Conservation (phyloP, 2,113 vertebrate species). For the Esox niger region DNA sequence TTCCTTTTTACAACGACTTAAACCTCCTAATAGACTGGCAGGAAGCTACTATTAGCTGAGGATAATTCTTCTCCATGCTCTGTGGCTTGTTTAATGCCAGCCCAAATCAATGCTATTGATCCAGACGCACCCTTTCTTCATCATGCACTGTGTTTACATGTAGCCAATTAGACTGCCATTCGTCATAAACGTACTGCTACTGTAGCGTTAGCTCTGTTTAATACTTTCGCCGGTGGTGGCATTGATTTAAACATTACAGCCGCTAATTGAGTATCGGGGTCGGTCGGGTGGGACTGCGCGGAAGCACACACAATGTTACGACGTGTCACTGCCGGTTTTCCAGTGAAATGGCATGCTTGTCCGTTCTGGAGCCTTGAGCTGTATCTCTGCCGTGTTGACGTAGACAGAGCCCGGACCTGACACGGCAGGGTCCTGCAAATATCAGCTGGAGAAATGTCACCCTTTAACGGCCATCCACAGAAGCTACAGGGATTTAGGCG, state of each 20-base stretch:
- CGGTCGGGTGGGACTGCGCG: constrained; percentile 29
- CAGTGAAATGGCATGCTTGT: not conserved
- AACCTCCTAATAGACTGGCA: too few species aligned
- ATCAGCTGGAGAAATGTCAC: too few species aligned
- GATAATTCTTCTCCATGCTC: constrained; percentile 25
- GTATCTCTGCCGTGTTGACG: not conserved
- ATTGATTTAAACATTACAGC: constrained; percentile 60
- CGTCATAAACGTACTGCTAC: constrained; percentile 47
- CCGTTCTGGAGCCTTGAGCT: not conserved
- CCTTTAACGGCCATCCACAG: too few species aligned
- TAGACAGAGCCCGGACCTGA: too few species aligned
- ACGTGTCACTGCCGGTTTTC: not conserved
- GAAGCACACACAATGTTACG: constrained; percentile 1
- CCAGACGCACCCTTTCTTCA: constrained; percentile 34
- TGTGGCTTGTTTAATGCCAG: constrained; percentile 47
- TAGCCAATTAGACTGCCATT: constrained; percentile 44
- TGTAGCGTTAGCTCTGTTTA: constrained; percentile 43
- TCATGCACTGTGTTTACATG: constrained; percentile 51
- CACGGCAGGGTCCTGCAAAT: too few species aligned
- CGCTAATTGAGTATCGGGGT: constrained; percentile 49
- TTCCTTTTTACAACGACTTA: too few species aligned
- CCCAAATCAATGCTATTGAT: constrained; percentile 52
- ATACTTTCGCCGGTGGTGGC: constrained; percentile 38
- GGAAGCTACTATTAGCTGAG: constrained; percentile 17
- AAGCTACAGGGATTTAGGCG: too few species aligned